Conservation (phyloP, 2,888 invertebrate species). For the Sinohyriopsis cumingii region DNA sequence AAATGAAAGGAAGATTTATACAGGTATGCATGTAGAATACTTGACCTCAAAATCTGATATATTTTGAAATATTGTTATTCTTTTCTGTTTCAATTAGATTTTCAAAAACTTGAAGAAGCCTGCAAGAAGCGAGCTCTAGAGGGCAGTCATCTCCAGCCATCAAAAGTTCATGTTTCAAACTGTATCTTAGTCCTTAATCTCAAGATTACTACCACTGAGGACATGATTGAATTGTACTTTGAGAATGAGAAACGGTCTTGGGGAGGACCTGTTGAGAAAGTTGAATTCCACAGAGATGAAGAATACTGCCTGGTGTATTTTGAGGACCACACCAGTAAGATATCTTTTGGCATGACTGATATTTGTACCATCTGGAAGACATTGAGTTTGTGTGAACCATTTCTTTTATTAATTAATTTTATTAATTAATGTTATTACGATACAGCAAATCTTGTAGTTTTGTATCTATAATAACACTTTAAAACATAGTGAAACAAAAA, state of each 20-base stretch:
- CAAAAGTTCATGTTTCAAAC: slow-evolving; percentile 12
- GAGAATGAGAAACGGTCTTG: slow-evolving; percentile 19
- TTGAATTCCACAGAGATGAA: not conserved
- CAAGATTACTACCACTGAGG: slow-evolving; percentile 5
- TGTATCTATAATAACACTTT: too few species aligned
- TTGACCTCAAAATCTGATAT: too few species aligned
- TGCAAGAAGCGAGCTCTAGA: slow-evolving; percentile 16
- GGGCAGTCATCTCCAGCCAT: slow-evolving; percentile 7
- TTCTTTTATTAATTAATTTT: too few species aligned
- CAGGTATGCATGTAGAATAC: too few species aligned
- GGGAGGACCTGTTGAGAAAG: not conserved
- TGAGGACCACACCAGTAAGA: slow-evolving; percentile 1
- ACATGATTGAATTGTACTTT: slow-evolving; percentile 17
- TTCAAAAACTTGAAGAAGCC: slow-evolving; percentile 15
- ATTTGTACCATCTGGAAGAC: too few species aligned
- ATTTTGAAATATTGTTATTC: too few species aligned
- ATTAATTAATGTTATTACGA: too few species aligned
- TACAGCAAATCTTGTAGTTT: too few species aligned
- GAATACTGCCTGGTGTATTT: not conserved
- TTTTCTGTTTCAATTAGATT: slow-evolving; percentile 5
- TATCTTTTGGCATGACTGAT: not conserved
- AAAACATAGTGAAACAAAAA: too few species aligned
- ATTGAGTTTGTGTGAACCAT: too few species aligned
- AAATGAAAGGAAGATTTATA: too few species aligned
- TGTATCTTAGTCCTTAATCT: slow-evolving; percentile 14